Evolutionary conservation across 2,113 vertebrate species (phyloP).

Genomic region (Willisornis vidua): DNA sequence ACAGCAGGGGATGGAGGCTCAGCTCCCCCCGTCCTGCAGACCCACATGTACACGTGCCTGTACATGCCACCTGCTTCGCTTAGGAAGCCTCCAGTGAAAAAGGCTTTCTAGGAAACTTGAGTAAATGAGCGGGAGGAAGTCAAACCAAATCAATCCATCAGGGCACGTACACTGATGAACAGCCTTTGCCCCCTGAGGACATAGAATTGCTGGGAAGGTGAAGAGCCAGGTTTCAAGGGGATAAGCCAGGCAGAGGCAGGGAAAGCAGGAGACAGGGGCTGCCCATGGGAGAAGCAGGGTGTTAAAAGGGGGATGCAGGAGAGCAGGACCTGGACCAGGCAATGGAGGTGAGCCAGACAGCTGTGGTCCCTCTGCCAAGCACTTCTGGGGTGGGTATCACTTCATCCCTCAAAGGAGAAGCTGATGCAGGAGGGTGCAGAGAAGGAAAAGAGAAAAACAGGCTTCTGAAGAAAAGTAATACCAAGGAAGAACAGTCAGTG

Average conservation of each 20-base stretch:
- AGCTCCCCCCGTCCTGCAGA: background rate
- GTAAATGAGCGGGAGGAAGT: background rate
- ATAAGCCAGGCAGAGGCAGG: background rate
- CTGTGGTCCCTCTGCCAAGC: background rate
- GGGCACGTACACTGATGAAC: rapidly evolving
- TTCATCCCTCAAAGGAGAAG: background rate
- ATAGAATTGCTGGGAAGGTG: background rate
- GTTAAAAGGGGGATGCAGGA: background rate
- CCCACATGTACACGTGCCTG: rapidly evolving
- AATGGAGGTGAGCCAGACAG: background rate
- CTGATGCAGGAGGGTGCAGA: background rate
- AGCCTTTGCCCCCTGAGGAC: background rate
- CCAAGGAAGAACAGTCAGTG: background rate
- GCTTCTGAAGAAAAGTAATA: background rate
- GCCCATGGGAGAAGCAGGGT: rapidly evolving
- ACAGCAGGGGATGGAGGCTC: background rate
- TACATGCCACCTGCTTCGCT: background rate
- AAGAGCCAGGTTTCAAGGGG: background rate
- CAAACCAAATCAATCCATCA: background rate
- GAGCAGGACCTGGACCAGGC: rapidly evolving
- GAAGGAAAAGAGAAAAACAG: background rate
- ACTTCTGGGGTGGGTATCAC: background rate
- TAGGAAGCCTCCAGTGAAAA: conserved; percentile 13
- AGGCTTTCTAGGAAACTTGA: conserved; percentile 44
- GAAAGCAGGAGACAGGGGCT: background rate